phyloP scores from a whole-genome alignment of 2,888 invertebrate species.

The Eilema sororculum region DNA sequence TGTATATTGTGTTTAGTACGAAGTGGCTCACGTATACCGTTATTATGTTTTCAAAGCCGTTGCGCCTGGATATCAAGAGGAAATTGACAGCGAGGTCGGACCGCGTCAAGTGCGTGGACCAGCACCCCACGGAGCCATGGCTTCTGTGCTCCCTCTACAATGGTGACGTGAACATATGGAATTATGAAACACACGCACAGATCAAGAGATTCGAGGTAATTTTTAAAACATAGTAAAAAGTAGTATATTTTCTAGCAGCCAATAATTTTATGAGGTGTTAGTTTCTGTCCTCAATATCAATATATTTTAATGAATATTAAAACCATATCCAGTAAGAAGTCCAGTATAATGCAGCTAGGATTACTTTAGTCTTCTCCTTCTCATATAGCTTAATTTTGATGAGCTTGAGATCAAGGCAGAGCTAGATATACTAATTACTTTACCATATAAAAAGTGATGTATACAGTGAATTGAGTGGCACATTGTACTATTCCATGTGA shows the following conservation, averaged over 20 bases:
- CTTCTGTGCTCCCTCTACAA: slow-evolving; percentile 99
- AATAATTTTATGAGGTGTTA: neutral
- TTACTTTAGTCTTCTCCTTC: neutral
- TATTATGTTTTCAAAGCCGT: slow-evolving; percentile 89
- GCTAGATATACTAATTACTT: neutral
- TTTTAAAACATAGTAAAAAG: neutral
- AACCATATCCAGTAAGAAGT: neutral
- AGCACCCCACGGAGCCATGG: slow-evolving; percentile 99
- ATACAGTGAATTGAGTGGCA: neutral
- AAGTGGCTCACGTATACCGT: slow-evolving; percentile 46
- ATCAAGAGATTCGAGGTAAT: slow-evolving; percentile 93
- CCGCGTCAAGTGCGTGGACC: slow-evolving; percentile 98
- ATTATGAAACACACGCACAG: slow-evolving; percentile 97
- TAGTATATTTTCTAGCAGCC: neutral
- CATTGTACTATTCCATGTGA: neutral
- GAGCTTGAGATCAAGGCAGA: neutral
- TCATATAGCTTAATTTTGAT: neutral
- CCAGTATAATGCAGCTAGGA: neutral
- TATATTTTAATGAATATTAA: neutral
- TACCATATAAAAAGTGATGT: neutral
- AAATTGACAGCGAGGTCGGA: slow-evolving; percentile 99
- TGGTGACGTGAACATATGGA: slow-evolving; percentile 99
- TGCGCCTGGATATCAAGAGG: slow-evolving; percentile 98
- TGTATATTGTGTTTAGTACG: slow-evolving; percentile 46
- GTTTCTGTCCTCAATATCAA: neutral